These are phyloP conservation scores for Halocaridina rubra DNA, from an alignment of 2,888 invertebrate genomes.

Conservation along the genomic window DNA sequence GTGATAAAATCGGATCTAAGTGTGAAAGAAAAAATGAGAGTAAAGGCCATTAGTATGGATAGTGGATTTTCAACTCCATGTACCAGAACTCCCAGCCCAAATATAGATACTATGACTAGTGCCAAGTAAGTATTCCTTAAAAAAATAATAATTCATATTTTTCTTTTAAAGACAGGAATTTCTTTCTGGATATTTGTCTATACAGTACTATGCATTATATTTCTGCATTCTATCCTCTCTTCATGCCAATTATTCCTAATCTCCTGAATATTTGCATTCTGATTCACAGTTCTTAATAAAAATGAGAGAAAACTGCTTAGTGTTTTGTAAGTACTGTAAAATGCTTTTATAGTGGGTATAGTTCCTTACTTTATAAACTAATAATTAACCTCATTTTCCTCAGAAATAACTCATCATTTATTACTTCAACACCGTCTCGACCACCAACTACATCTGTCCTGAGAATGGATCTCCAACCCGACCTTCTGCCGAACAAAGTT, in stretches of 20 bases:
- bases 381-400: not conserved
- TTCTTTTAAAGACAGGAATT: too few species aligned
- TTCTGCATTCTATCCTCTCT: not conserved
- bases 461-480: slow-evolving; percentile 40
- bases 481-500: slow-evolving; percentile 49
- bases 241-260: too few species aligned
- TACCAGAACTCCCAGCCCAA: slow-evolving; percentile 56
- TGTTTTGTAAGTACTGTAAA: too few species aligned
- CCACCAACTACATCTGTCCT: slow-evolving; percentile 33
- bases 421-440: slow-evolving; percentile 48
- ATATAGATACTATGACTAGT: slow-evolving; percentile 51
- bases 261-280: too few species aligned
- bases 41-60: slow-evolving; percentile 22
- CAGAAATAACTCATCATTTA: slow-evolving; percentile 52
- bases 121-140: slow-evolving; percentile 39
- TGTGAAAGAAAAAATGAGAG: not conserved
- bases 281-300: too few species aligned
- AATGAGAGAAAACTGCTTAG: too few species aligned
- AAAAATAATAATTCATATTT: not conserved
- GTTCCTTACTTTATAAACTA: too few species aligned
- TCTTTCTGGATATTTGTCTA: not conserved
- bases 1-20: not conserved
- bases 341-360: too few species aligned
- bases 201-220: not conserved
- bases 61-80: slow-evolving; percentile 59